Base-by-base conservation (phyloP, 1,140 invertebrate species). In the Dendrolimus kikuchii region DNA sequence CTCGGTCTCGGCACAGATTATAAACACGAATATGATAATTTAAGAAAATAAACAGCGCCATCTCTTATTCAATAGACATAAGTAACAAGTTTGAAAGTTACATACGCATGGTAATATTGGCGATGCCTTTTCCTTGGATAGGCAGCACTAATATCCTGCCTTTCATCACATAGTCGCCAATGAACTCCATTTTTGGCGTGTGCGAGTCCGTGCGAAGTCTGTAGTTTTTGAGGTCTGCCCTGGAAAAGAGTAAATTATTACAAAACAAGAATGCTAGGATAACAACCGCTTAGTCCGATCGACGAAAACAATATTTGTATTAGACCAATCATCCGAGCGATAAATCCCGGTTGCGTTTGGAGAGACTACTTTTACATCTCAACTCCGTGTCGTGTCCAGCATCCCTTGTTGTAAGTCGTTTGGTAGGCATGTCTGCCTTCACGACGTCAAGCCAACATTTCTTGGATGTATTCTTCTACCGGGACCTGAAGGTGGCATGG, bases 141-240 rank as follows among this genome's bases (percentile, higher is more conserved):
- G 92, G 92, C 38, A 95, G 66, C 8, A 95, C 66, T 4, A 94
- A 68, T 49, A 95, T 90, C 48, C 90, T 89, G 38, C 93, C 93
- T 23, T 89, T 88, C 69, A 94, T 87, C 46, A 90, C 89, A 60
- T 94, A 94, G 64, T 93, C 88, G 0, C 89, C 91, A 5, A 91
- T 68, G 62, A 93, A 90, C 57, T 90, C 88, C 57, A 92, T 74
- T 70, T 80, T 68, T 57, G 88, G 67, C 53, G 88, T 81, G 37
- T 84, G 58, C 62, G 82, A 82, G 73, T 89, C 74, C 0, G 85
- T 88, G 9, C 76, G 64, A 5, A 88, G 61, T 5, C 83, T 65
- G 56, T 77, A 82, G 49, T 77, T 71, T 40, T 83, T 86, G 36
- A 88, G 66, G 52, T 88, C 81, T 7, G 87, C 85, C 53, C 87